Base-by-base conservation (phyloP, 2,113 vertebrate species). In the Todiramphus chloris region DNA sequence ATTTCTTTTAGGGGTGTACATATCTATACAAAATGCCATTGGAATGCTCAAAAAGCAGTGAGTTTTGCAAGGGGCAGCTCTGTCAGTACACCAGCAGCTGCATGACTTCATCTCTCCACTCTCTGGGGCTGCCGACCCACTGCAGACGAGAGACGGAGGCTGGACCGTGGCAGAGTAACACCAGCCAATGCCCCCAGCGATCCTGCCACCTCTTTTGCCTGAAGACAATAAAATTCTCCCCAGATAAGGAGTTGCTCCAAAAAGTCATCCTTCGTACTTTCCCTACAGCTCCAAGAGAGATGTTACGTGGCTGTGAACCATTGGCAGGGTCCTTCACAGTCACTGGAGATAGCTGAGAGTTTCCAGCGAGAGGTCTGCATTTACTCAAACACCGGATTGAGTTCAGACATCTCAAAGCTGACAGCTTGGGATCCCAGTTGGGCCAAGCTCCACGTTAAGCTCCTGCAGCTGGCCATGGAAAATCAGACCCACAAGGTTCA, bases 381-480 rank as follows among this genome's bases (percentile, higher is more conserved):
- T 91, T 69, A 48, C n/a, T 23, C 12, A 15, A 56, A 69, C 1
- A 7, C 33, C 4, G 13, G 39, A 3, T 0, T 17, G 53, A 4
- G 1, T 39, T 48, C 75, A 88, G 48, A 51, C 28, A 67, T 37
- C 55, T 63, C 67, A 76, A 58, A 88, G 37, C 7, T 1, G 6
- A 50, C 0, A 1, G 35, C 35, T 25, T 87, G 73, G 68, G 25
- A 83, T 44, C 35, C 70, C 0, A 0, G 20, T 46, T 2, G 6
- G 27, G 59, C 62, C 66, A 75, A 44, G 4, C 30, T 23, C 48
- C 0, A 1, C 17, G 64, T 16, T 2, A 8, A 62, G 39, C 46
- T 72, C 28, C 62, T 75, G 39, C 56, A 79, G 30, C 44, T 1
- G 1, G 17, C n/a, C 70, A 60, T 0, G 0, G 64, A 87, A 89